Base-by-base conservation (phyloP, 1,140 invertebrate genomes). In the Charaxes varanes region DNA sequence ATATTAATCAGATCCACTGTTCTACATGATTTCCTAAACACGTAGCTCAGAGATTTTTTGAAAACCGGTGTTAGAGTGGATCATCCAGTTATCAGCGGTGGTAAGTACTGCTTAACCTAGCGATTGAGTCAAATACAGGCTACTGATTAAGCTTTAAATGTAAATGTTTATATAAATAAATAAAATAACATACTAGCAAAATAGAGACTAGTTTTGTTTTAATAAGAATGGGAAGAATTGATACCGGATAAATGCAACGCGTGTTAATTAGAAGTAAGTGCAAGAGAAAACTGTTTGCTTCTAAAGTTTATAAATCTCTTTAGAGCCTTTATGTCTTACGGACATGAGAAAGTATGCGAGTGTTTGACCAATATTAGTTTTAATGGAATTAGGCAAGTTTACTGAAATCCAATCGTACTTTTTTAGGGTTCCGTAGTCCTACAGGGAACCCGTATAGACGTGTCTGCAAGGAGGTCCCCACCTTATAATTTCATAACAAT, bases 231-330 rank as follows among this genome's bases (percentile, higher is more conserved):
- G 40, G 34, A 50, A 53, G 50, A 45, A 53, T 41, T 48, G 33
- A 56, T 53, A 54, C 49, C 58, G 53, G 56, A 62, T 57, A 63
- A 55, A 55, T 45, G 31, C 18, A 56, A 47, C 42, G 37, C 37
- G 40, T 51, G 50, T 54, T 69, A 69, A 66, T 63, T 52, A 61
- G 53, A 50, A 38, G 31, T 63, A 69, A 65, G 44, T 55, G 45
- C 43, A 43, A 53, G 56, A 28, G 44, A 36, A 62, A 63, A 69
- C 54, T 44, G 30, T 52, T 53, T 52, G 46, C 47, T 46, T 48
- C 24, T 48, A 35, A 41, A 32, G 52, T 63, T 53, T 51, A 57
- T 52, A 32, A 34, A 55, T 50, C 38, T 54, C 52, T 50, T 68
- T 62, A 62, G 49, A 44, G 27, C 37, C 45, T 50, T 50, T 44